A percentile compares a stretch with the other conserved stretches of the same genome.
phyloP scores from a whole-genome alignment of 2,888 invertebrate species.

The Phytoseiulus persimilis region DNA sequence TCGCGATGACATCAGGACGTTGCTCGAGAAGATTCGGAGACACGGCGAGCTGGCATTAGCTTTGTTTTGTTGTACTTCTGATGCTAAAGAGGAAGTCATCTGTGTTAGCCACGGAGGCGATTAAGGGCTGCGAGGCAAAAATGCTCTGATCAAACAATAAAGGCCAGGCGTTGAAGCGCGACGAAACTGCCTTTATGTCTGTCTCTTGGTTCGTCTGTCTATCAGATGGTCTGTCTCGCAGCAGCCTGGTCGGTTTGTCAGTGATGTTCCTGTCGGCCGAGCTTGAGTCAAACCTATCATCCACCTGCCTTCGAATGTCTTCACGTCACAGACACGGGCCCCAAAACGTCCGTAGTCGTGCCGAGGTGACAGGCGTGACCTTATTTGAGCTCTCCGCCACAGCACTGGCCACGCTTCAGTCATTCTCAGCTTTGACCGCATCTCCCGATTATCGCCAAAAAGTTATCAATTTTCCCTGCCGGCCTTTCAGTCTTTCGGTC shows the following conservation, averaged over 20 bases:
- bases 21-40: background rate
- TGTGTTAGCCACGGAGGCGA: background rate
- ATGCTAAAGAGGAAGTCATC: background rate
- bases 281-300: background rate
- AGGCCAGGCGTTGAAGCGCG: conserved; percentile 5
- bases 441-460: background rate
- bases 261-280: background rate
- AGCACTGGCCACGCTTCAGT: background rate
- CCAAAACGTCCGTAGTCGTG: background rate
- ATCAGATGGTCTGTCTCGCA: background rate
- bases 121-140: background rate
- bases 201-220: background rate
- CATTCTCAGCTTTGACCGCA: background rate
- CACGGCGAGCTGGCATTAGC: background rate
- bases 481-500: background rate
- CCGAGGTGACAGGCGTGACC: background rate
- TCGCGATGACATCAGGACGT: background rate
- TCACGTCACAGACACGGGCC: background rate
- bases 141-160: background rate
- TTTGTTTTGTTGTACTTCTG: background rate
- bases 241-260: background rate
- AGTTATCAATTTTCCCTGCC: background rate
- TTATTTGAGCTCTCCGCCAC: background rate
- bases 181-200: background rate
- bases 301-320: background rate